Conservation (phyloP, 2,888 invertebrate genomes). For the Bedellia somnulentella region DNA sequence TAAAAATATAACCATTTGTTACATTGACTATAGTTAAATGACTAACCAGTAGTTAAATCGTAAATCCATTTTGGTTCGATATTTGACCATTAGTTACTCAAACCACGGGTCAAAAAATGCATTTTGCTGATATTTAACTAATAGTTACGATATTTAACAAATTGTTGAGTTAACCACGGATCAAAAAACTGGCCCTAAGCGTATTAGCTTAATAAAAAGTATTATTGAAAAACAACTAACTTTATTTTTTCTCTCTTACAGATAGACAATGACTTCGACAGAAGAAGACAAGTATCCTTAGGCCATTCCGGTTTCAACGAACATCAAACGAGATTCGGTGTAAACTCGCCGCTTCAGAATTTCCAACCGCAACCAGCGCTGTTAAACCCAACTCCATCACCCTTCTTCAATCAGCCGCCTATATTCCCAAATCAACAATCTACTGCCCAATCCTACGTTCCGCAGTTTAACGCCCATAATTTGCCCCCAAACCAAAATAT, state of each 20-base stretch:
- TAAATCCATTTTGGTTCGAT: too few species aligned
- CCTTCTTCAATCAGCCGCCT: conserved; percentile 16
- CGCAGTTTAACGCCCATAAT: conserved; percentile 30
- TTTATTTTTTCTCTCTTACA: conserved; percentile 26
- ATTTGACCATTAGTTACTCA: too few species aligned
- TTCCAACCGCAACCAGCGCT: conserved; percentile 26
- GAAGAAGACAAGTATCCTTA: conserved; percentile 39
- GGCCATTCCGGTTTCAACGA: conserved; percentile 44
- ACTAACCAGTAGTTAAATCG: too few species aligned
- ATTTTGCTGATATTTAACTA: too few species aligned
- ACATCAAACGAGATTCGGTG: conserved; percentile 49
- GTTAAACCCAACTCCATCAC: conserved; percentile 23
- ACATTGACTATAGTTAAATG: too few species aligned
- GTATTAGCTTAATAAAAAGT: too few species aligned
- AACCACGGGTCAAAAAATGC: too few species aligned
- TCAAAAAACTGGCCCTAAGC: too few species aligned
- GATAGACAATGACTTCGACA: conserved; percentile 54
- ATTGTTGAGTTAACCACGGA: too few species aligned
- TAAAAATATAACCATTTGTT: too few species aligned
- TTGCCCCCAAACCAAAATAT: conserved; percentile 26
- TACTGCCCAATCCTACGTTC: conserved; percentile 33
- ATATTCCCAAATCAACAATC: conserved; percentile 33
- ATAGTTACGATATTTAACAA: too few species aligned
- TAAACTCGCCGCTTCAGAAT: conserved; percentile 39
- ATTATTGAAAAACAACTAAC: too few species aligned